Conservation (phyloP, 2,888 invertebrate genomes). For the Eretmocerus hayati region DNA sequence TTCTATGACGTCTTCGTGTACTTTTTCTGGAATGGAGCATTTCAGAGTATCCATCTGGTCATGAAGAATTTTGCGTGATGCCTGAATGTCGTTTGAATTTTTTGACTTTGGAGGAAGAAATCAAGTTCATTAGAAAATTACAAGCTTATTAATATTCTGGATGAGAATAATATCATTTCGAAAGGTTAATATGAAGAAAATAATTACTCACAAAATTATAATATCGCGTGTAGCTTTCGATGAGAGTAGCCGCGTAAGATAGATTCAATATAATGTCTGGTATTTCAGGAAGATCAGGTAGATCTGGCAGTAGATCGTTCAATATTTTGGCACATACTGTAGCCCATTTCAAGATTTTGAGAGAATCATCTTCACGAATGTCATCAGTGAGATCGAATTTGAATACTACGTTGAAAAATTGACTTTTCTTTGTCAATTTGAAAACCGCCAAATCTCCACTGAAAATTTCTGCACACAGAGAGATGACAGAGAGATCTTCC, state of each 20-base stretch:
- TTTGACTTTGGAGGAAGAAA: slow-evolving; percentile 38
- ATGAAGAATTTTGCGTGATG: slow-evolving; percentile 31
- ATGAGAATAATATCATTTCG: background rate
- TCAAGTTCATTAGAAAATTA: slow-evolving; percentile 1
- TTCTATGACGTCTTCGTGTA: slow-evolving; percentile 26
- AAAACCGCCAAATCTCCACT: slow-evolving; percentile 36
- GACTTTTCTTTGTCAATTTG: slow-evolving; percentile 27
- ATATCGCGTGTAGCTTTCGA: slow-evolving; percentile 40
- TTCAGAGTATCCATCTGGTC: slow-evolving; percentile 33
- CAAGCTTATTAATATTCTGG: background rate
- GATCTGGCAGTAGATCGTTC: slow-evolving; percentile 27
- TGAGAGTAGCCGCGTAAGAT: slow-evolving; percentile 40
- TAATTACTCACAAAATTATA: slow-evolving; percentile 44
- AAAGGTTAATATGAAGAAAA: background rate
- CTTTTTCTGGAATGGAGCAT: slow-evolving; percentile 27
- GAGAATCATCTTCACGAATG: slow-evolving; percentile 29
- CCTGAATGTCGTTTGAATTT: slow-evolving; percentile 34
- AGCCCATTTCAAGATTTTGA: slow-evolving; percentile 40
- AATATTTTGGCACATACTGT: slow-evolving; percentile 35
- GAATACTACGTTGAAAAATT: slow-evolving; percentile 25
- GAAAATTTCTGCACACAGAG: slow-evolving; percentile 39
- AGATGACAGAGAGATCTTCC: slow-evolving; percentile 30
- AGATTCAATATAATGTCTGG: slow-evolving; percentile 38
- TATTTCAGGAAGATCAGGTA: slow-evolving; percentile 31
- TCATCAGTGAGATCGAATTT: slow-evolving; percentile 28